phyloP scores from a whole-genome alignment of 2,113 vertebrate species.

The Vombatus ursinus region DNA sequence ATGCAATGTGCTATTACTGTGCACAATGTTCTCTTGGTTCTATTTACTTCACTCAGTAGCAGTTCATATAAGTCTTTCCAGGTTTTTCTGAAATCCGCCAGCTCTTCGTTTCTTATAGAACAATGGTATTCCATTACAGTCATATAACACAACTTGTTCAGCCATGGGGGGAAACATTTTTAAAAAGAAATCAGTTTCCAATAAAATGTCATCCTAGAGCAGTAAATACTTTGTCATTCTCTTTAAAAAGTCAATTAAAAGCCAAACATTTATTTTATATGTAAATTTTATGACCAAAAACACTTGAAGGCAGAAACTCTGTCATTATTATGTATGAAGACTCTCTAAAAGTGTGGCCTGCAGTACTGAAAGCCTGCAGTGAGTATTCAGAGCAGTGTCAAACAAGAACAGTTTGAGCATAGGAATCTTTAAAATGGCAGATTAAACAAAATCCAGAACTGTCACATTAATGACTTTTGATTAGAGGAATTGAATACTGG shows the following conservation, averaged over 20 bases:
- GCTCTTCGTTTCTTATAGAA: not conserved
- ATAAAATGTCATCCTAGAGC: too few species aligned
- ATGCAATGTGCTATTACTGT: not conserved
- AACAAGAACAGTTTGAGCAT: not conserved
- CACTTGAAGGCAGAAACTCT: not conserved
- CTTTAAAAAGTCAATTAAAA: conserved; percentile 35
- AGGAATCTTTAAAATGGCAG: conserved; percentile 18
- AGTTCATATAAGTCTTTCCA: not conserved
- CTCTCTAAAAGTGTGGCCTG: not conserved
- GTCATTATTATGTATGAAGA: conserved; percentile 7
- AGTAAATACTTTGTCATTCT: too few species aligned
- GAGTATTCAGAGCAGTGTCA: not conserved
- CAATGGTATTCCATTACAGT: not conserved
- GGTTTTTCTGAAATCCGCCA: too few species aligned
- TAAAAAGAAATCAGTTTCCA: too few species aligned
- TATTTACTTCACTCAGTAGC: not conserved
- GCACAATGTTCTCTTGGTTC: not conserved
- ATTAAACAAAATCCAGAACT: not conserved
- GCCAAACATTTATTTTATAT: not conserved
- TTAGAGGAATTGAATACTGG: not conserved
- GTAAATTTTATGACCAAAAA: not conserved
- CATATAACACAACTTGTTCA: not conserved
- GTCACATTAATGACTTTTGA: not conserved
- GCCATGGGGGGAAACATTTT: not conserved
- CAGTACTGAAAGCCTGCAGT: not conserved